Percentiles rank a stretch among this genome's conserved stretches.
Evolutionary conservation across 1,140 invertebrate species (phyloP).

Genomic region (Meloidogyne hapla): DNA sequence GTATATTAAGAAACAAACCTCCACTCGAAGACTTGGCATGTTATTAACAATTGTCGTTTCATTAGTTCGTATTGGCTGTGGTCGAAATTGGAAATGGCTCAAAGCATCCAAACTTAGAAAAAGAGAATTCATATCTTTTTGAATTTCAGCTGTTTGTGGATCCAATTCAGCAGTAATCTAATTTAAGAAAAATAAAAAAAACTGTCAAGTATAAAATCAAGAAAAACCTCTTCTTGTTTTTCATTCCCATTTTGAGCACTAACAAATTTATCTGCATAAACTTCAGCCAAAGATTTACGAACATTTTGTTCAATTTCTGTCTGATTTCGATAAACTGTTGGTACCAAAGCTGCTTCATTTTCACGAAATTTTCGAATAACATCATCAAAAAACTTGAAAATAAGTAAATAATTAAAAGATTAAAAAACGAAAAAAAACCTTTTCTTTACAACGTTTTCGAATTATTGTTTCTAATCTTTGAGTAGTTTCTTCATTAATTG

Average conservation of each 20-base stretch:
- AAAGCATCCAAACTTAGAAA: slow-evolving; percentile 87
- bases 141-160: slow-evolving; percentile 71
- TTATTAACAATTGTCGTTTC: slow-evolving; percentile 89
- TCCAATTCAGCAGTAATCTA: slow-evolving; percentile 26
- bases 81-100: slow-evolving; percentile 89
- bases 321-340: slow-evolving; percentile 81
- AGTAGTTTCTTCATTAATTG: slow-evolving; percentile 86
- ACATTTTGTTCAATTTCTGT: slow-evolving; percentile 85
- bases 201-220: background rate
- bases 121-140: slow-evolving; percentile 74
- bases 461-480: slow-evolving; percentile 85
- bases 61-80: slow-evolving; percentile 72
- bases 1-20: slow-evolving; percentile 63
- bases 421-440: slow-evolving; percentile 64
- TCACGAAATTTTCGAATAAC: slow-evolving; percentile 85
- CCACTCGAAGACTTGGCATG: slow-evolving; percentile 83
- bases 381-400: slow-evolving; percentile 80
- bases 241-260: slow-evolving; percentile 68
- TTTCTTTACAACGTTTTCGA: slow-evolving; percentile 84
- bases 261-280: slow-evolving; percentile 75
- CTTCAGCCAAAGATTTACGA: slow-evolving; percentile 79
- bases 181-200: background rate
- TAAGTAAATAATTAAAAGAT: slow-evolving; percentile 9
- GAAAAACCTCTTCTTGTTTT: slow-evolving; percentile 73
- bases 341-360: slow-evolving; percentile 73